Conservation (phyloP, 2,113 vertebrate species). For the Vulpes ferrilata region DNA sequence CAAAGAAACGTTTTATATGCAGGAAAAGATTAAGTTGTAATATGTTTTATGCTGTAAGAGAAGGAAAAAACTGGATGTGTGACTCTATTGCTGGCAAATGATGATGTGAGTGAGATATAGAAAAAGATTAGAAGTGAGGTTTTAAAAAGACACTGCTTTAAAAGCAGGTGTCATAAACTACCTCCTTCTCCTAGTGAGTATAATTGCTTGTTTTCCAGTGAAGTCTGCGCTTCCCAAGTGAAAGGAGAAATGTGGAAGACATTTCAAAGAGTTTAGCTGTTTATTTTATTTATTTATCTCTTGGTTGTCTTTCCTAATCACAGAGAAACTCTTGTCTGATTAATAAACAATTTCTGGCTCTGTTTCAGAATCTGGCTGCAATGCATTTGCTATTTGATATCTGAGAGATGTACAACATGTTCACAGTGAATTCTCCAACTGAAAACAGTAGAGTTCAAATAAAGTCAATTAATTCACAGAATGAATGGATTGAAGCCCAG, state of each 20-base stretch:
- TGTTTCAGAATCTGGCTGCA: constrained; percentile 90
- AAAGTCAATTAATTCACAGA: constrained; percentile 94
- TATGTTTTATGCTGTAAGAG: neutral
- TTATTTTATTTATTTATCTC: constrained; percentile 88
- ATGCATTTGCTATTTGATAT: constrained; percentile 93
- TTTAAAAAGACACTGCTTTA: constrained; percentile 42
- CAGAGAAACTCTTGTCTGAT: constrained; percentile 89
- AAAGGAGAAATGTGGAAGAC: constrained; percentile 37
- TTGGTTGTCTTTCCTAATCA: constrained; percentile 90
- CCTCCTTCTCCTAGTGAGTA: neutral
- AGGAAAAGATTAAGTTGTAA: neutral
- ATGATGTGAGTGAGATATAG: neutral
- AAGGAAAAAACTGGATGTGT: constrained; percentile 31
- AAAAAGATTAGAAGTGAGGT: constrained; percentile 30
- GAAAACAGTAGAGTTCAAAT: constrained; percentile 94
- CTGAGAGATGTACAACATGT: constrained; percentile 93
- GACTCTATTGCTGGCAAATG: constrained; percentile 30
- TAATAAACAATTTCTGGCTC: constrained; percentile 90
- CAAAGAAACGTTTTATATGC: neutral
- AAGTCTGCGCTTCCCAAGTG: neutral
- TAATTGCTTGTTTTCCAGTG: neutral
- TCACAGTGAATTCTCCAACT: constrained; percentile 94
- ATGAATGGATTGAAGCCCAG: constrained; percentile 93
- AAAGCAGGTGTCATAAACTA: neutral
- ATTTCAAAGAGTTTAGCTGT: constrained; percentile 64